Evolutionary conservation across 2,113 vertebrate species (phyloP), one percentile per base, ranked within the genome.

Genomic region (Peucedramus taeniatus): DNA sequence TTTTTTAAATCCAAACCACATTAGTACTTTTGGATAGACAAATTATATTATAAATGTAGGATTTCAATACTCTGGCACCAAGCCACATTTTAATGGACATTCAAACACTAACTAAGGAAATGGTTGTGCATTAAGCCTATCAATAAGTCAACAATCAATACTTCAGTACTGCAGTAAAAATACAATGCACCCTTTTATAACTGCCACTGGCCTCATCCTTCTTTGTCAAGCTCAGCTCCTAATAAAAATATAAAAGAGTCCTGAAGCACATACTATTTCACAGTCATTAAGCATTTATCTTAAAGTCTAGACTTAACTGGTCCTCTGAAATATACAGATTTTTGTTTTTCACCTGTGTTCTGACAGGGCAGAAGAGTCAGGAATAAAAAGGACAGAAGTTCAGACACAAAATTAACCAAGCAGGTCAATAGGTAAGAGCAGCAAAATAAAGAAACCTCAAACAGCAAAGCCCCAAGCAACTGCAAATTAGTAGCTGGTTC

Each of bases 111-210:
- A 97, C 94, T 91, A 97, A 97, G 98, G 98, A 98, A 98, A 98
- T 98, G 96, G 93, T 79, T 95, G 93, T 97, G 94, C 98, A 98
- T 98, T 98, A 98, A 96, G 95, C 82, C 97, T 97, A 97, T 97
- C 97, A 98, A 97, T 97, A 98, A 98, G 97, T 97, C 98, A 98
- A 97, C 98, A 98, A 98, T 98, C 98, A 97, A 98, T 98, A 98
- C 69, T 94, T 86, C 85, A 95, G 94, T 94, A 97, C 97, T 97
- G 97, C 96, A 95, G 97, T 97, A 98, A 98, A 97, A 96, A 97
- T 94, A 68, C 95, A 93, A 96, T 80, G 89, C 94, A 93, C 83
- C 69, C 92, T 97, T 97, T 97, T 97, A 85, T 83, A 97, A 96
- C 91, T 92, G 94, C 83, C 66, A 86, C 81, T 95, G 94, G 93